Base-by-base conservation (phyloP, 1,140 invertebrate species). In the Platyura marginata region DNA sequence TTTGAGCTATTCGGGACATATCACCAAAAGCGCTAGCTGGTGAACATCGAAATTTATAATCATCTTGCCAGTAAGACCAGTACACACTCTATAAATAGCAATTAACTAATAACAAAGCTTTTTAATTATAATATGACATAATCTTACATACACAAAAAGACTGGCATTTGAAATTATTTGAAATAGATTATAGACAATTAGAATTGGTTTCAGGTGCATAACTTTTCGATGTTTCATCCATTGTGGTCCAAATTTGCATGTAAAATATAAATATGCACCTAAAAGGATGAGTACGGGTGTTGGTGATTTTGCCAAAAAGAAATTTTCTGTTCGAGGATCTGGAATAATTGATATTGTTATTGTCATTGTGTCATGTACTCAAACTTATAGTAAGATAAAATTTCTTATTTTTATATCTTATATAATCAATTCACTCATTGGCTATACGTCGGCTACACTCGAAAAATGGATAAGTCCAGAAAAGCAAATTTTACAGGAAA, bases 111-210 rank as follows among this genome's bases (percentile, higher is more conserved):
- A 5, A 4, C 8, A 35, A 35, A 5, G 4, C 5, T 35, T 10
- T 35, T 5, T 10, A 35, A 10, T 8, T 5, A 19, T 16, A 37
- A 19, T 19, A 37, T 11, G 11, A 13, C 3, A 4, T 15, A 37
- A 19, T 37, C 48, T 65, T 62, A 75, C 72, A 55, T 61, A 59
- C 45, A 69, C 67, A 37, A 70, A 59, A 40, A 77, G 50, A 51
- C 63, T 72, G 4, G 50, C 38, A 52, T 71, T 77, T 25, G 70
- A 55, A 21, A 74, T 2, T 22, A 85, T 75, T 60, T 84, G 75
- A 22, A 70, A 42, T 3, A 72, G 50, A 53, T 89, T 83, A 56
- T 87, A 89, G 19, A 71, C 45, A 44, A 79, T 70, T 47, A 88
- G 65, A 34, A 77, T 43, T 43, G 54, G 63, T 4, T 77, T 65